Evolutionary conservation across 2,797 vertebrate genomes (phyloP).

Genomic region (Knipowitschia caucasica): DNA sequence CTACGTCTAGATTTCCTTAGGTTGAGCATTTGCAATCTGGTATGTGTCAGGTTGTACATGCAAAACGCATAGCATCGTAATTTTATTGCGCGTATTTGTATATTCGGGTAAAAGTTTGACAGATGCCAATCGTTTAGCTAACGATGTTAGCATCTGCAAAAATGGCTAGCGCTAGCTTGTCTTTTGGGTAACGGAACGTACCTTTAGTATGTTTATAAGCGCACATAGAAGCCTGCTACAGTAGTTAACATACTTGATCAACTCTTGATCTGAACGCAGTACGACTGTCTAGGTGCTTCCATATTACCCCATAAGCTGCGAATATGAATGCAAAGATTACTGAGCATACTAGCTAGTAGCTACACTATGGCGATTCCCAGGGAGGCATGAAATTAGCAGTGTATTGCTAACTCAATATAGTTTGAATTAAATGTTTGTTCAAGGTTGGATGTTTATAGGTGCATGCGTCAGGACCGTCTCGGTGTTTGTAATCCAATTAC

Average conservation of each 20-base stretch:
- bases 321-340: slow-evolving; percentile 36
- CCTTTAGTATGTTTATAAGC: neutral
- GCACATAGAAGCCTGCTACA: rapidly evolving
- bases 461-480: neutral
- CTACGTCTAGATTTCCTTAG: slow-evolving; percentile 24
- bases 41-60: slow-evolving; percentile 42
- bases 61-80: slow-evolving; percentile 13
- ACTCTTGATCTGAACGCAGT: neutral
- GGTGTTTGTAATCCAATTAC: neutral
- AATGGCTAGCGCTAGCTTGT: slow-evolving; percentile 51
- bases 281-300: rapidly evolving
- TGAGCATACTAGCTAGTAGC: slow-evolving; percentile 59
- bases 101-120: slow-evolving; percentile 50
- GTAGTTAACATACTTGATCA: neutral
- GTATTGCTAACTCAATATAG: slow-evolving; percentile 46
- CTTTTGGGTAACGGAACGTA: slow-evolving; percentile 41
- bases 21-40: slow-evolving; percentile 14
- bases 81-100: slow-evolving; percentile 57
- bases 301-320: neutral
- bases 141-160: slow-evolving; percentile 51
- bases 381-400: slow-evolving; percentile 78
- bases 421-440: slow-evolving; percentile 1
- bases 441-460: neutral
- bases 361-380: slow-evolving; percentile 82
- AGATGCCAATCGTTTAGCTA: slow-evolving; percentile 60